Base-by-base conservation (phyloP, 2,113 vertebrate species). In the Bostrychus sinensis region DNA sequence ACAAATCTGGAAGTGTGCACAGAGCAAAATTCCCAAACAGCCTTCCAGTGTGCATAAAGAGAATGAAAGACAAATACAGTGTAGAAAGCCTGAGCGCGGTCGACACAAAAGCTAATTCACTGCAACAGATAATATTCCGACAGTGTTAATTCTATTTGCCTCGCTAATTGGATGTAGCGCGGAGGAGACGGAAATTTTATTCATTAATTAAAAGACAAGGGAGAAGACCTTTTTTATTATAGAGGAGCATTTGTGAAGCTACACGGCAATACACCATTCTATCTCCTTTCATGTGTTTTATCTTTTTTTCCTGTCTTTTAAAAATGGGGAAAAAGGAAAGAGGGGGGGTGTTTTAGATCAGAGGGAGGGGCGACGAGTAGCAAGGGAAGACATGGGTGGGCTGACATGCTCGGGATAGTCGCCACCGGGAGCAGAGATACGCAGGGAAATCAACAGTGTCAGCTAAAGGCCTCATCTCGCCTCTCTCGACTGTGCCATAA, bases 151-250 rank as follows among this genome's bases (percentile, higher is more conserved):
- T 89, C 81, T 83, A 84, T 89, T 88, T 81, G 82, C 78, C 71
- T 64, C 63, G 66, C 78, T 88, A 91, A 91, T 90, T 92, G 81
- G 85, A 90, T 86, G 84, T 77, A 84, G 88, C 83, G 73, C 61
- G 75, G 77, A 82, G 66, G 69, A 83, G 81, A 84, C 56, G 68
- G 70, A 83, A 83, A 86, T 89, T 70, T 78, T 70, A 86, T 87
- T 85, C 77, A 87, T 88, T 91, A 89, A 91, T 89, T 89, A 88
- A 86, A 88, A 89, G 85, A 89, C 77, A 83, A 84, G 85, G 68
- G 67, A 80, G 76, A 56, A 51, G 66, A 71, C 73, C 65, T 70
- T 28, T 82, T 75, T 83, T 68, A 59, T 69, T 69, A 3, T 63
- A 37, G 75, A 57, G 59, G 66, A 58, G 70, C 66, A 32, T 74